Base-by-base conservation (phyloP, 2,888 invertebrate genomes). In the Synanthedon myopaeformis region DNA sequence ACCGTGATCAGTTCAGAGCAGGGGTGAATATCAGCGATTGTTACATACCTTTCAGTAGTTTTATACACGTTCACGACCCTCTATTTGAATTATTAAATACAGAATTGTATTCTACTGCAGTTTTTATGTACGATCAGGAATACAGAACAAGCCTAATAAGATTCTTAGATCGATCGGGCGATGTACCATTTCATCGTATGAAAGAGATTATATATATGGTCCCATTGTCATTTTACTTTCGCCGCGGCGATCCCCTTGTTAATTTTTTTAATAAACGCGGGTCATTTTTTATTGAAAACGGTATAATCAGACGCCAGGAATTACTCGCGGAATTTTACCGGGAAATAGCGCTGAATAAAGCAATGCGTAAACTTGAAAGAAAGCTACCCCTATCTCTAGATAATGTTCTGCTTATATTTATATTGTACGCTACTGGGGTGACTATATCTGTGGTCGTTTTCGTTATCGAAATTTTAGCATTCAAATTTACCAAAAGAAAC, bases 381-480 rank as follows among this genome's bases (percentile, higher is more conserved):
- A 53, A 53, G 51, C 42, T 49, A 45, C 51, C 54, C 5, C 12
- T 56, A 60, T 64, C 64, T 65, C 65, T 59, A 59, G 60, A 57
- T 59, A 63, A 69, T 68, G 67, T 67, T 64, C 66, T 63, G 55
- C 60, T 62, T 59, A 64, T 67, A 56, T 57, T 58, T 58, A 51
- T 52, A 52, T 42, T 49, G 52, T 56, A 58, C 11, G 45, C 45
- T 45, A 13, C 14, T 45, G 45, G 45, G 6, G 8, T 45, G 14
- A 8, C 3, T 13, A 45, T 45, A n/a, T 45, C 45, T 13, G 13
- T 45, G 3, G 45, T 45, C n/a, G 45, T 45, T 13, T 14, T 45
- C 13, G 3, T 12, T 45, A 3, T 12, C 8, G 45, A 45, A 45
- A n/a, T 45, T 13, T 13, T 45, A 8, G 14, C 11, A 45, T 45